Evolutionary conservation across 2,888 invertebrate species (phyloP), one percentile per base, ranked within the genome.

Genomic region (Pharmacophagus antenor): DNA sequence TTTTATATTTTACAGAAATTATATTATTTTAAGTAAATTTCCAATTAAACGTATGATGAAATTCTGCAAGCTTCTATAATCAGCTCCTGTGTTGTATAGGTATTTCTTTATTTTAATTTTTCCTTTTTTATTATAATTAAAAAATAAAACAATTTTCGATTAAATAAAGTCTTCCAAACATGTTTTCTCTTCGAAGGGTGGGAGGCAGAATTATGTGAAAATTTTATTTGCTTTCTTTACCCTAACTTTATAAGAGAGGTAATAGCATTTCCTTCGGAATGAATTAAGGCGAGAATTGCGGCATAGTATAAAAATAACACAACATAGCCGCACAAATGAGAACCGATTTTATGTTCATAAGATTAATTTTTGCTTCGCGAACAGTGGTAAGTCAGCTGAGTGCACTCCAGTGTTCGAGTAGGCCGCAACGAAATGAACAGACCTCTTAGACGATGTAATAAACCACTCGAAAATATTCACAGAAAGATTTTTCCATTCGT

Each of bases 401-500:
- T 62, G 64, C 71, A 70, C 80, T 86, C 75, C 68, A 80, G 68
- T 65, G 59, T 70, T 75, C 66, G 69, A 78, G 77, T 72, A 74
- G 78, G 73, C 74, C 67, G 76, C 67, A 73, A 71, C 79, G 80
- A 82, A 87, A 82, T 86, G 88, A 87, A 82, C 88, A 86, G 80
- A 79, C 85, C 84, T 84, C 88, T 87, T 80, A 82, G 76, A 83
- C 82, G 74, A 73, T 77, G 72, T 80, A 80, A 85, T 69, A 83
- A 82, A 79, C 79, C 83, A 70, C 82, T 84, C 66, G 66, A 76
- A 70, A 76, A 73, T 70, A 71, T 73, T 72, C 70, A 67, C 68
- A 70, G 66, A 69, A 68, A 66, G 65, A 68, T 66, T 62, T 63
- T 62, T 50, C 42, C 46, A 63, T 68, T 67, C 62, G 61, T 62